phyloP scores from a whole-genome alignment of 30 jellyfish, hydroid and myxozoan species.

The Pelagia noctiluca region DNA sequence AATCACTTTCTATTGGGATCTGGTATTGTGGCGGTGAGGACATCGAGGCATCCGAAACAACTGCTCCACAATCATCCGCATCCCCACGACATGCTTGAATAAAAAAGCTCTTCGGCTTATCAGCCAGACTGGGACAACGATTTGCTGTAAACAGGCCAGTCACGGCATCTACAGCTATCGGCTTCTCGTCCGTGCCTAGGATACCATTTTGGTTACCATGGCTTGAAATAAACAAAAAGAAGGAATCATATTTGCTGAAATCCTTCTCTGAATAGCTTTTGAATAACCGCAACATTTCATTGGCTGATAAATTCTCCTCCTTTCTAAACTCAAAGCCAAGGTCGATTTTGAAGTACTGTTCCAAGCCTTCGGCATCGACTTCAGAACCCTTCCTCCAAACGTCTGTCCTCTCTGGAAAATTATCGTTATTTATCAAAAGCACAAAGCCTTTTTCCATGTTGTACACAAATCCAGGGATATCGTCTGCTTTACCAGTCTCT shows the following conservation, averaged over 20 bases:
- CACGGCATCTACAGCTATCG: conserved; percentile 28
- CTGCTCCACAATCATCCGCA: conserved; percentile 59
- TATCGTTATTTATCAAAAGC: conserved; percentile 14
- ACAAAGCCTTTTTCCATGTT: conserved; percentile 50
- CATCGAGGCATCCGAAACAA: conserved; percentile 34
- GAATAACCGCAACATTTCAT: conserved; percentile 3
- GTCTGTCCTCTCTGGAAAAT: not conserved
- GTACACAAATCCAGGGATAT: not conserved
- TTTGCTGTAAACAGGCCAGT: conserved; percentile 63
- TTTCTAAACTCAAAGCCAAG: conserved; percentile 32
- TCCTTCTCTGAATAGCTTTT: conserved; percentile 30
- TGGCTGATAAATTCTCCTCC: conserved; percentile 16
- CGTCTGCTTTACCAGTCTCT: not conserved
- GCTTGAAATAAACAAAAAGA: conserved; percentile 47
- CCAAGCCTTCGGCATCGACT: conserved; percentile 54
- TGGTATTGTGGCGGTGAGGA: not conserved
- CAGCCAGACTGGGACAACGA: conserved; percentile 56
- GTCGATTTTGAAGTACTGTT: conserved; percentile 22
- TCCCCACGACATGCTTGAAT: conserved; percentile 94
- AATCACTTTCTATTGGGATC: conserved; percentile 78
- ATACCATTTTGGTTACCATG: conserved; percentile 82
- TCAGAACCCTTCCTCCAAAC: conserved; percentile 67
- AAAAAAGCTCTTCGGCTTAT: conserved; percentile 75
- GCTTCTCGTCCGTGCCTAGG: conserved; percentile 61
- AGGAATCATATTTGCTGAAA: conserved; percentile 29